Conservation (phyloP, 35 echinoderm and acorn worm species). For the Stichopus chloronotus region DNA sequence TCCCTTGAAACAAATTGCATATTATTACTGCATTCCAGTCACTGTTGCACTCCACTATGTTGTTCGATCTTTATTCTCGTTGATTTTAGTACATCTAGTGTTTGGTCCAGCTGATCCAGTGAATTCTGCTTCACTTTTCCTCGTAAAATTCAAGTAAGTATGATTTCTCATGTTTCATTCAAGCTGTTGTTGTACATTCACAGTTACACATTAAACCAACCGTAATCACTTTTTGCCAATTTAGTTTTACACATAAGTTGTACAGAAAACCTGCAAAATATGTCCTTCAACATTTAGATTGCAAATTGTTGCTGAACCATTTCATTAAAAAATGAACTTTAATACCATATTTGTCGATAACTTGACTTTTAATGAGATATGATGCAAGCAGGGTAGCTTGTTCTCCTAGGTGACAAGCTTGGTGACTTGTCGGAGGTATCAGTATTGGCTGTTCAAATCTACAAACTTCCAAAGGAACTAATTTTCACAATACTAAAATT, state of each 20-base stretch:
- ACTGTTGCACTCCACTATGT: too few species aligned
- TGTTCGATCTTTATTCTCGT: not conserved
- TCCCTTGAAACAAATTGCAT: too few species aligned
- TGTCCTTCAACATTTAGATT: not conserved
- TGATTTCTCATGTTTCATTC: not conserved
- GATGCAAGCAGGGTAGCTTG: too few species aligned
- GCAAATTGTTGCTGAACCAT: not conserved
- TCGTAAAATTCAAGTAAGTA: constrained; percentile 81
- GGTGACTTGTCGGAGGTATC: too few species aligned
- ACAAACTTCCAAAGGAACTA: too few species aligned
- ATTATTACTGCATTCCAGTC: too few species aligned
- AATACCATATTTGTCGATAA: too few species aligned
- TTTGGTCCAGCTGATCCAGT: constrained; percentile 82
- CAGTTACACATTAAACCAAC: not conserved
- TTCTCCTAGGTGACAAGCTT: too few species aligned
- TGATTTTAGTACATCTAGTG: constrained; percentile 75
- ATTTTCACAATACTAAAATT: too few species aligned
- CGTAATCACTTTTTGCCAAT: not conserved
- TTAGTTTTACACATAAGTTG: not conserved
- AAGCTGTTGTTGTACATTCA: not conserved
- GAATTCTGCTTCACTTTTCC: constrained; percentile 74
- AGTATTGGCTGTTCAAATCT: too few species aligned
- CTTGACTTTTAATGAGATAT: too few species aligned
- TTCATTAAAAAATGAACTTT: too few species aligned
- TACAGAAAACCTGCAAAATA: not conserved